These are phyloP conservation scores for Heterodera schachtii DNA, from an alignment of 1,140 invertebrate species.

Conservation along the genomic window DNA sequence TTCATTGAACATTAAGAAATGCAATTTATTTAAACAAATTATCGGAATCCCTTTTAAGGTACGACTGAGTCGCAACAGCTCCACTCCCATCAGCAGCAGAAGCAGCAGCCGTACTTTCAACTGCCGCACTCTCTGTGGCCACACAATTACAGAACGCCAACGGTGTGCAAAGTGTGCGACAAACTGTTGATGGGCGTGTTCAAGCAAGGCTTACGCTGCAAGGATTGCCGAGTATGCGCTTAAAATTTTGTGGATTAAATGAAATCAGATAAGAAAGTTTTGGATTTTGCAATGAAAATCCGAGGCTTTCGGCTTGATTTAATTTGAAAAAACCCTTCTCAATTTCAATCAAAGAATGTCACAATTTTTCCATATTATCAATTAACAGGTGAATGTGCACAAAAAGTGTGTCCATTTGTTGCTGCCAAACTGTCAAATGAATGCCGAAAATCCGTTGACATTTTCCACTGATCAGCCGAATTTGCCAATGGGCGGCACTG, in stretches of 20 bases:
- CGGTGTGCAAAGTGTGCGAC: constrained; percentile 65
- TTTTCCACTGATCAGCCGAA: constrained; percentile 46
- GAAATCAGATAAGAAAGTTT: too few relatives aligned
- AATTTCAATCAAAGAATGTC: background rate
- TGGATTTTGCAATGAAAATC: background rate
- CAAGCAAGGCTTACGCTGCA: constrained; percentile 62
- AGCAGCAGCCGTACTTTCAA: constrained; percentile 34
- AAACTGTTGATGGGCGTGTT: constrained; percentile 62
- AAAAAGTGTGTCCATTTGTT: constrained; percentile 61
- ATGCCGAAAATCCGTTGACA: constrained; percentile 57
- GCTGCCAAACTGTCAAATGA: constrained; percentile 54
- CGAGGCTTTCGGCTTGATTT: background rate
- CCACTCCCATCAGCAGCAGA: background rate
- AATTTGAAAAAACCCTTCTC: background rate
- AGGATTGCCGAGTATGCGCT: constrained; percentile 59
- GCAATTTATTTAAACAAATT: background rate
- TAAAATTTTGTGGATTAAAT: too few relatives aligned
- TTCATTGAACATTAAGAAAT: background rate
- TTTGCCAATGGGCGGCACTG: constrained; percentile 43
- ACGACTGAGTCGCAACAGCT: background rate
- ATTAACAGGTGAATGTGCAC: constrained; percentile 64
- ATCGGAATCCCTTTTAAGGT: too few relatives aligned
- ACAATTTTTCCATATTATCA: background rate
- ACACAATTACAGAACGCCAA: constrained; percentile 64
- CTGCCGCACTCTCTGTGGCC: constrained; percentile 61